A percentile compares a stretch with the other conserved stretches of the same genome.
phyloP scores from a whole-genome alignment of 2,797 vertebrate species.

The Artibeus lituratus region DNA sequence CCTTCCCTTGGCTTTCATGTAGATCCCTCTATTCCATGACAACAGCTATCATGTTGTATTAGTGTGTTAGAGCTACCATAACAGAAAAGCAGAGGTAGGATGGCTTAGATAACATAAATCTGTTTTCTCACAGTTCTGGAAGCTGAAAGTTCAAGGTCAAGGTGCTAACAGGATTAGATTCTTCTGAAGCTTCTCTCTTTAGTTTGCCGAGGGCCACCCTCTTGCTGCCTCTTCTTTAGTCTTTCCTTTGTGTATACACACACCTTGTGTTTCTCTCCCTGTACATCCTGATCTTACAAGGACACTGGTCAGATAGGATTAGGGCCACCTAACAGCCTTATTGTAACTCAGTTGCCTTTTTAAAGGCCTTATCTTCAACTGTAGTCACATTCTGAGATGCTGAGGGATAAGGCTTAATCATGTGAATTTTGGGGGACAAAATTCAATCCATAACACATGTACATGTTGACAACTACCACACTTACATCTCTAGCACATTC shows the following conservation, averaged over 20 bases:
- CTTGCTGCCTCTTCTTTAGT: background rate
- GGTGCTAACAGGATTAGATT: background rate
- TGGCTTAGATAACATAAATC: background rate
- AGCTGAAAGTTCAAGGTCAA: background rate
- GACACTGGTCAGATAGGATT: background rate
- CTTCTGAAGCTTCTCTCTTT: background rate
- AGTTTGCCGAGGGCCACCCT: background rate
- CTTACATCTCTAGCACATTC: background rate
- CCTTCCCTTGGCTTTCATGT: background rate
- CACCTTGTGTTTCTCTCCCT: background rate
- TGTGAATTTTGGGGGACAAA: background rate
- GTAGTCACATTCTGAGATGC: background rate
- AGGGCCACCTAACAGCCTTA: background rate
- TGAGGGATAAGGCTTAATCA: background rate
- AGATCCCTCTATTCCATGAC: background rate
- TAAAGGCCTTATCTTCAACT: background rate
- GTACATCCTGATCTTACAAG: background rate
- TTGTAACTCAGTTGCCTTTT: background rate
- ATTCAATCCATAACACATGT: background rate
- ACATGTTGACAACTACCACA: background rate
- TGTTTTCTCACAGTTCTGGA: background rate
- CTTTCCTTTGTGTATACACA: background rate
- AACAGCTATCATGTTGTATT: background rate
- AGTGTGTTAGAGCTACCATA: background rate
- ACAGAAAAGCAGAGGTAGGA: background rate